Evolutionary conservation across 2,888 invertebrate genomes (phyloP), one percentile per base, ranked within the genome.

Genomic region (Amiota mariae): DNA sequence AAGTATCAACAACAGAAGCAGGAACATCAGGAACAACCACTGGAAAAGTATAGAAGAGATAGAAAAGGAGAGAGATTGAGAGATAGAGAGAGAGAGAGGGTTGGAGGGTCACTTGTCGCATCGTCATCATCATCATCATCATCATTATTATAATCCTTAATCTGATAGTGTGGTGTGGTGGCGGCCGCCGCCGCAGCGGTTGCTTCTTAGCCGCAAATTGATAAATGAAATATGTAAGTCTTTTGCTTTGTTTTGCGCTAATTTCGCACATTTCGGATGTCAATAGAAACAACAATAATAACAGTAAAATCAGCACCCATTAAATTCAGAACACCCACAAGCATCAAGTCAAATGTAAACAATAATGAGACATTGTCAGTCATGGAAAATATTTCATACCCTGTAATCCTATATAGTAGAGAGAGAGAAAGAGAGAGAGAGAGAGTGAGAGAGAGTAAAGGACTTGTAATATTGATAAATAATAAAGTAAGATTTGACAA

Each of bases 241-340:
- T 12, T 36, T 15, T 10, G 20, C 15, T 6, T 24, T 51, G 70
- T 70, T 36, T 56, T 57, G 61, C 48, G 59, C 49, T 61, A 24
- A 51, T 61, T 61, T 59, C 56, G 56, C 70, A 46, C 36, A 20
- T 15, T 13, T 15, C 20, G 36, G n/a, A 15, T 86, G 86, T 75
- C 75, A 68, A 64, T 83, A 85, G 79, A 84, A 85, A 85, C 85
- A 72, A 74, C 49, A 76, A 76, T 67, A 63, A 10, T 13, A 49
- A 66, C 48, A 48, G 49, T n/a, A 12, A 49, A 3, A 3, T 20
- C n/a, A 54, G 54, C 54, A 9, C 54, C 36, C 8, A 36, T 36
- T 36, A 36, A 36, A 6, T 36, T 36, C 36, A 36, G 59, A 59
- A 11, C n/a, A 20, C 15, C 59, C 59, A 20, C 59, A 59, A 20